Conservation (phyloP, 2,113 vertebrate species). For the Mastomys natalensis region DNA sequence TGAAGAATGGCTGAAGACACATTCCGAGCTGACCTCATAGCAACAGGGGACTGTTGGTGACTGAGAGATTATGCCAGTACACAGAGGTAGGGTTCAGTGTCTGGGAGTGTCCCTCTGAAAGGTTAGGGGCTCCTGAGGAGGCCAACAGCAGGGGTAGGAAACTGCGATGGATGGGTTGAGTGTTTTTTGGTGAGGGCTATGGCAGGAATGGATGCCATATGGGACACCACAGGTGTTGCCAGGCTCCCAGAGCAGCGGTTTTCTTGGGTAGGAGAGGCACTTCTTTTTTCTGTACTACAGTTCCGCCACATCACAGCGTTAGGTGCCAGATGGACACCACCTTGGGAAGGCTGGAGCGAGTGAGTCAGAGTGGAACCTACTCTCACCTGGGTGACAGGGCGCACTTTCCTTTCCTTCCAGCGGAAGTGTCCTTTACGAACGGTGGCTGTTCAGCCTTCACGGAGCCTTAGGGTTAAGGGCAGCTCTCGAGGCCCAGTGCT, state of each 20-base stretch:
- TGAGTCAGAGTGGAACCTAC: background rate
- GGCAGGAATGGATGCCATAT: background rate
- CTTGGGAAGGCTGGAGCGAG: background rate
- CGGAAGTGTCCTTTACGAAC: background rate
- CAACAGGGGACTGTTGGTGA: background rate
- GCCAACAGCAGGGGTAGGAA: background rate
- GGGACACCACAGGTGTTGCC: background rate
- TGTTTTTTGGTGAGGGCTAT: background rate
- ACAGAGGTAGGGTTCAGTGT: no score
- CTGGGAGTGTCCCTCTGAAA: background rate
- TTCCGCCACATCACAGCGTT: no score
- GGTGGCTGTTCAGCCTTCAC: background rate
- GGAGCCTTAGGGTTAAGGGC: background rate
- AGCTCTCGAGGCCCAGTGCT: background rate
- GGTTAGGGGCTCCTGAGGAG: background rate
- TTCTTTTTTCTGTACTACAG: background rate
- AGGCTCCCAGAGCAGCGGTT: background rate
- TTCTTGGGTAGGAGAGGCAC: background rate
- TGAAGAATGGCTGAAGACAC: background rate
- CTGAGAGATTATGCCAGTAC: background rate
- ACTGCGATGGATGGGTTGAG: background rate
- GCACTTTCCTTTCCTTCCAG: no score
- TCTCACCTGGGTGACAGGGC: background rate
- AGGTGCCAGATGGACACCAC: no score
- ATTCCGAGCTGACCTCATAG: background rate